Percentiles rank a stretch among this genome's conserved stretches.
phyloP scores from a whole-genome alignment of 2,113 vertebrate genomes.

The Aix galericulata region DNA sequence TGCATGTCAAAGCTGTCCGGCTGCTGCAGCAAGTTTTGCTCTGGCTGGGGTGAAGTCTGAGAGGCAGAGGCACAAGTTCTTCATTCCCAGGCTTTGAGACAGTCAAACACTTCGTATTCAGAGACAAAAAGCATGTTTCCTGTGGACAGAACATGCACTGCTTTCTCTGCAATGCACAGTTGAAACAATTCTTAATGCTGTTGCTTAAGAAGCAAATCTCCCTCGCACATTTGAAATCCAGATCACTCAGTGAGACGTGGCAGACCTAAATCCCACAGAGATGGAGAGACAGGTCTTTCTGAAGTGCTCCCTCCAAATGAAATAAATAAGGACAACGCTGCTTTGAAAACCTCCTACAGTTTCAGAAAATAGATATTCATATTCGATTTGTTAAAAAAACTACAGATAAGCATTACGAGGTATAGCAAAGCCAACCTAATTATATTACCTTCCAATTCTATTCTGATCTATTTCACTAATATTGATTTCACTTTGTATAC shows the following conservation, averaged over 20 bases:
- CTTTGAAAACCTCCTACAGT: slow-evolving; percentile 27
- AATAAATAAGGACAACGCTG: slow-evolving; percentile 31
- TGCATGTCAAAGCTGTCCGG: background rate
- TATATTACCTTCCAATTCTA: slow-evolving; percentile 67
- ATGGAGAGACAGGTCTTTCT: background rate
- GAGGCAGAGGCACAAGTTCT: background rate
- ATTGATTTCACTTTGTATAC: slow-evolving; percentile 73
- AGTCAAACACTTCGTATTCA: background rate
- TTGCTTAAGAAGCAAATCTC: slow-evolving; percentile 19
- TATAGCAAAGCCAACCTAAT: slow-evolving; percentile 60
- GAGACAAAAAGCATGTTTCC: background rate
- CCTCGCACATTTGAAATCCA: background rate
- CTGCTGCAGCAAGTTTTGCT: background rate
- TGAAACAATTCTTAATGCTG: background rate
- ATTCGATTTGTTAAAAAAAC: slow-evolving; percentile 44
- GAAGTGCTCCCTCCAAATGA: background rate
- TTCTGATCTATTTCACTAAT: slow-evolving; percentile 63
- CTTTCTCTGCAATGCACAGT: background rate
- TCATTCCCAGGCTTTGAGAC: background rate
- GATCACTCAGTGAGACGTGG: background rate
- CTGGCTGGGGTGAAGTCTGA: background rate
- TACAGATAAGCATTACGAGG: slow-evolving; percentile 64
- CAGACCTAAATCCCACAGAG: background rate
- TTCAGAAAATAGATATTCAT: slow-evolving; percentile 31
- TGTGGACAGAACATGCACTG: background rate